Evolutionary conservation across 2,113 vertebrate species (phyloP).

Genomic region (Apteryx mantelli): DNA sequence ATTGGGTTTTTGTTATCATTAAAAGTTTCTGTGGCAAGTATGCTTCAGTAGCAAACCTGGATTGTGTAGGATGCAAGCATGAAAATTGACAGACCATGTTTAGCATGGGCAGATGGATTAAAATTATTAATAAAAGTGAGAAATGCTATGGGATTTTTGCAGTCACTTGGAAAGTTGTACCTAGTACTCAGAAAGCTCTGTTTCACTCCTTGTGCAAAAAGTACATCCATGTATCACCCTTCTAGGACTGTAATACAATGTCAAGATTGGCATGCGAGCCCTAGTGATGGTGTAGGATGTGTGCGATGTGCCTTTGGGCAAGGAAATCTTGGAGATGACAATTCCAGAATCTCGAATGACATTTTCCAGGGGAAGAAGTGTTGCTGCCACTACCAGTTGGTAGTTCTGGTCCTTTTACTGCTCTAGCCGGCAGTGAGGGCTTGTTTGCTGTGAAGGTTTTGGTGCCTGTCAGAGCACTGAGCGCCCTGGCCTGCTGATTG

Average conservation of each 20-base stretch:
- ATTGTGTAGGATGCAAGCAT: background rate
- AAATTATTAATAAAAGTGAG: background rate
- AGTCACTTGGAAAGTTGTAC: background rate
- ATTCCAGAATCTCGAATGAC: conserved; percentile 62
- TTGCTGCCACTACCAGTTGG: conserved; percentile 73
- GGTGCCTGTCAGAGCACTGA: conserved; percentile 46
- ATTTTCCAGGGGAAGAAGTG: conserved; percentile 60
- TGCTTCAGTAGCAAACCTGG: background rate
- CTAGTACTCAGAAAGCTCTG: rapidly evolving
- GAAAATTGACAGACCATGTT: background rate
- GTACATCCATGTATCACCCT: background rate
- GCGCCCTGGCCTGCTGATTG: conserved; percentile 11
- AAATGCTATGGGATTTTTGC: background rate
- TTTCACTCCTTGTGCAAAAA: background rate
- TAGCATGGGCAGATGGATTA: background rate
- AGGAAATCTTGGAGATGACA: conserved; percentile 31
- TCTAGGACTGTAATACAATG: background rate
- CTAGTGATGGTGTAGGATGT: background rate
- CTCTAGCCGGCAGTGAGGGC: conserved; percentile 12
- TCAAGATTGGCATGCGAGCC: conserved; percentile 15
- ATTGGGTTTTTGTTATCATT: background rate
- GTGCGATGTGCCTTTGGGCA: conserved; percentile 54
- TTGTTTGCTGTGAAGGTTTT: conserved; percentile 26
- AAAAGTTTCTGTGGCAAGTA: background rate
- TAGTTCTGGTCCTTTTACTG: conserved; percentile 71